Percentiles rank a stretch among this genome's conserved stretches.
Evolutionary conservation across 2,113 vertebrate species (phyloP).

Genomic region (Ginglymostoma cirratum): DNA sequence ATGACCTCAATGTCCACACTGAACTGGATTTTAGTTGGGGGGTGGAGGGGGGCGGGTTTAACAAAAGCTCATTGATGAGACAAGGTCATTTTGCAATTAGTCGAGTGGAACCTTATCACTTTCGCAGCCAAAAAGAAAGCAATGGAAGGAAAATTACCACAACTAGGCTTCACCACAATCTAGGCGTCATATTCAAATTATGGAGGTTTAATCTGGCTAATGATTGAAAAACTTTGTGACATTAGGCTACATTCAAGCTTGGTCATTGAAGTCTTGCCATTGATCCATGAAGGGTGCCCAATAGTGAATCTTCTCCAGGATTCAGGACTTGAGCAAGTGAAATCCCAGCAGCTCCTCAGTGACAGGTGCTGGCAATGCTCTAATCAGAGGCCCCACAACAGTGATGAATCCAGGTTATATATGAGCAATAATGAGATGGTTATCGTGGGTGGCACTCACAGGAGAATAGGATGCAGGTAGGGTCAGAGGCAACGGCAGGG

Average conservation of each 20-base stretch:
- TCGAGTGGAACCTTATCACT: background rate
- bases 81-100: background rate
- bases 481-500: too few species aligned
- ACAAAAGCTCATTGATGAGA: slow-evolving; percentile 8
- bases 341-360: background rate
- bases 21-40: background rate
- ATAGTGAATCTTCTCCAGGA: too few species aligned
- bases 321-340: background rate
- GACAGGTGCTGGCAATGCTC: background rate
- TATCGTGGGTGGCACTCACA: too few species aligned
- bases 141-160: background rate
- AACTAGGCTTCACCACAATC: background rate
- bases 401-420: background rate
- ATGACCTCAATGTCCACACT: background rate
- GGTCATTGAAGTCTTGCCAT: background rate
- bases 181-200: background rate
- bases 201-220: background rate
- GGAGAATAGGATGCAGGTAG: too few species aligned
- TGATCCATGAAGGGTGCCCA: background rate
- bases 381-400: background rate
- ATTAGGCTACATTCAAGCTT: background rate
- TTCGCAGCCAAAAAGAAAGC: background rate
- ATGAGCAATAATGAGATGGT: too few species aligned
- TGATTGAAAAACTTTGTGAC: background rate
- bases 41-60: background rate